Conservation (phyloP, 2,113 vertebrate genomes). For the Marcusenius ussheri region DNA sequence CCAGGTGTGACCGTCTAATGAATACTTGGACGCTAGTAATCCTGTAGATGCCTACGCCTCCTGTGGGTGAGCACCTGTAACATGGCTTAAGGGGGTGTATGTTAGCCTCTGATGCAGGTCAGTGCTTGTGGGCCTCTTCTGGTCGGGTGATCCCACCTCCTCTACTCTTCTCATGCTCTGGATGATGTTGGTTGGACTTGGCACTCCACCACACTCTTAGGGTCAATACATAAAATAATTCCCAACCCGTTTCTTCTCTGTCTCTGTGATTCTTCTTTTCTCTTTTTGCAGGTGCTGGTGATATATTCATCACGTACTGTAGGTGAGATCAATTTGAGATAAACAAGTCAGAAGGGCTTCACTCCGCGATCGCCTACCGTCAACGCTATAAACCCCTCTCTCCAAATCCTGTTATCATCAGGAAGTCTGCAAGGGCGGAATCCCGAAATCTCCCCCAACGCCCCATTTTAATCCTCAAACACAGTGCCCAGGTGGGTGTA, state of each 20-base stretch:
- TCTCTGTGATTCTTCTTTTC: neutral
- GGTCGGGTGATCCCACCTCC: neutral
- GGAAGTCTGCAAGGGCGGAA: neutral
- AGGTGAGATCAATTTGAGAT: neutral
- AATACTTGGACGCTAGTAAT: neutral
- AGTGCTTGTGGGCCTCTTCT: neutral
- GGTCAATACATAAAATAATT: neutral
- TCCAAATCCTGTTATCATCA: neutral
- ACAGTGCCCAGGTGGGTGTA: neutral
- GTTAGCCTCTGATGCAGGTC: neutral
- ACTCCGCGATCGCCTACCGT: neutral
- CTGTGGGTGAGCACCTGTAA: neutral
- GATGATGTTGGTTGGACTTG: neutral
- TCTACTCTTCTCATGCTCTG: neutral
- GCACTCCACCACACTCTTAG: neutral
- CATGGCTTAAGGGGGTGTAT: neutral
- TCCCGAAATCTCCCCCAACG: neutral
- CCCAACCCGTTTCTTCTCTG: neutral
- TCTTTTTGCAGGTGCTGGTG: neutral
- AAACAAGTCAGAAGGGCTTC: conserved; percentile 1
- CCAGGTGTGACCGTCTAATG: neutral
- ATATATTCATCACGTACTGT: conserved; percentile 9
- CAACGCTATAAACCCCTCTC: neutral
- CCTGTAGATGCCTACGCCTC: neutral
- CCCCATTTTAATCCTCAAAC: neutral